Evolutionary conservation across 2,888 invertebrate genomes (phyloP), one percentile per base, ranked within the genome.

Genomic region (Drosophila flavopinicola): DNA sequence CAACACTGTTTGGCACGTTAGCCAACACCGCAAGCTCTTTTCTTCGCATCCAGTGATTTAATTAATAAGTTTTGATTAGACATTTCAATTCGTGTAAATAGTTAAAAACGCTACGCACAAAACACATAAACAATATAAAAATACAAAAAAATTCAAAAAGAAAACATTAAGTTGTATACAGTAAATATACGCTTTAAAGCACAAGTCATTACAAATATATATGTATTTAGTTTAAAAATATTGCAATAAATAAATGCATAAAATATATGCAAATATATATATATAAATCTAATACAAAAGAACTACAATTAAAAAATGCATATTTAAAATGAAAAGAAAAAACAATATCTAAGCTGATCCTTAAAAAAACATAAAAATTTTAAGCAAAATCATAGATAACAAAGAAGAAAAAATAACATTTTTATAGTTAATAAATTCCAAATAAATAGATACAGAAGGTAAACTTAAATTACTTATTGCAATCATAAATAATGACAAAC

Each of bases 31-130:
- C 35, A 20, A 9, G 4, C 11, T 17, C 27, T 25, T 33, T 25
- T 30, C 48, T 77, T 77, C 66, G 79, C 82, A 86, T 87, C 88
- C 90, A 88, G 89, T 89, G 90, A 89, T 89, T 88, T 79, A 88
- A 67, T 54, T 65, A 57, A 85, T 89, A 89, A 87, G 89, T 87
- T 85, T 63, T 70, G 67, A 66, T 56, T 70, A 56, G 38, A 30
- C 11, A 39, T 35, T 63, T 69, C 32, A 56, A 70, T 75, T 60
- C 42, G 13, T 72, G 75, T 72, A 84, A 38, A 84, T 78, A 85
- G 33, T 74, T 66, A 66, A 63, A 49, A 63, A 49, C 54, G 58
- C 41, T 57, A 44, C 49, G 39, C 37, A 38, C 37, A 54, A 44
- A n/a, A 30, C 35, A 32, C 25, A n/a, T 20, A 49, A 17, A 45